Conservation (phyloP, 2,113 vertebrate genomes). For the Microcebus ravelobensis region DNA sequence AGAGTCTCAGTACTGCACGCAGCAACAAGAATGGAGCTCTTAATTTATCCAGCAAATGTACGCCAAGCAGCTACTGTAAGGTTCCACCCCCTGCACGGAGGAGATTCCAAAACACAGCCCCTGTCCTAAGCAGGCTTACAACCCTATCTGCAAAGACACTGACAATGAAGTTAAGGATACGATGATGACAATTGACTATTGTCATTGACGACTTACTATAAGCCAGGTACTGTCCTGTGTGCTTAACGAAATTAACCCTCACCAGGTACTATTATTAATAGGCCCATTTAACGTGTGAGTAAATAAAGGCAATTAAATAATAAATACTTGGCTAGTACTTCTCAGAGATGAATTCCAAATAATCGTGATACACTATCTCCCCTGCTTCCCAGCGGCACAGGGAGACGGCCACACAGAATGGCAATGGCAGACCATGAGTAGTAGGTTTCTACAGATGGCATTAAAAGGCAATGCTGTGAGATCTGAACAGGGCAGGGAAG, state of each 20-base stretch:
- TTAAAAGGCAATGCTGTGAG: background rate
- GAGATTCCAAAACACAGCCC: background rate
- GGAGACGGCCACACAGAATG: background rate
- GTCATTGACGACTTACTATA: background rate
- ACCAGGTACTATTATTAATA: background rate
- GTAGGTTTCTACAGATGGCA: accelerated
- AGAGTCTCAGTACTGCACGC: background rate
- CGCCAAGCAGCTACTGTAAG: accelerated
- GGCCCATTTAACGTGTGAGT: background rate
- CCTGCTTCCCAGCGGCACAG: background rate
- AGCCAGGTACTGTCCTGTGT: background rate
- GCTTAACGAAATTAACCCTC: background rate
- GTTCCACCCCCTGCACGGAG: accelerated
- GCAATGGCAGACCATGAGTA: accelerated
- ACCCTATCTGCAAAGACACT: background rate
- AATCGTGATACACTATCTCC: background rate
- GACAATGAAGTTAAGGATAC: accelerated
- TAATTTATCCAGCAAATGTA: background rate
- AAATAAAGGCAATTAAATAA: background rate
- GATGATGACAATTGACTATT: background rate
- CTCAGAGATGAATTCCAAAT: background rate
- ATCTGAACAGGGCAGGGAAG: background rate
- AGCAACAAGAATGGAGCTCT: background rate
- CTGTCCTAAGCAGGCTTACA: background rate
- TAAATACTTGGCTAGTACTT: background rate